Conservation (phyloP, 2,797 vertebrate species). For the Allobates femoralis region DNA sequence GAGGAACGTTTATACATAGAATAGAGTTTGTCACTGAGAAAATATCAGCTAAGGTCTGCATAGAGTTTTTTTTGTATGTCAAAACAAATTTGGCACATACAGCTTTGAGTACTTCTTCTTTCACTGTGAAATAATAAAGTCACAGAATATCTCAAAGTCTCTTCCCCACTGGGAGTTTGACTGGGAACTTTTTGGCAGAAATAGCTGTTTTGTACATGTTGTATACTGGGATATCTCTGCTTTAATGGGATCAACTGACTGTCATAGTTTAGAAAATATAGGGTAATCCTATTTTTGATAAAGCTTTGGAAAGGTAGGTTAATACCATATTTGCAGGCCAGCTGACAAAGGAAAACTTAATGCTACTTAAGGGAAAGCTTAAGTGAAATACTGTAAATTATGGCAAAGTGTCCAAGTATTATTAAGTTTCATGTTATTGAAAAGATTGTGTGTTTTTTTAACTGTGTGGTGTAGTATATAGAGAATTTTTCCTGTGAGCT, state of each 20-base stretch:
- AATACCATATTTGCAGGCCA: background rate
- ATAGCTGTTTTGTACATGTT: background rate
- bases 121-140: too few relatives aligned
- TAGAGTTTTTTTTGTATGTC: too few relatives aligned
- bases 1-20: too few relatives aligned
- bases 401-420: background rate
- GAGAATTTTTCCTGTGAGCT: background rate
- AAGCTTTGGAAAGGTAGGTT: background rate
- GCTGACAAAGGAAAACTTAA: background rate
- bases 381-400: background rate
- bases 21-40: too few relatives aligned
- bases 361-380: background rate
- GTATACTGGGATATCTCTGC: background rate
- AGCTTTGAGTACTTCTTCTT: too few relatives aligned
- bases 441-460: too few relatives aligned
- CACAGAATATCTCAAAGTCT: too few relatives aligned
- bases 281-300: background rate
- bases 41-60: too few relatives aligned
- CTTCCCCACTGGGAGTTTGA: too few relatives aligned
- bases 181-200: background rate
- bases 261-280: background rate
- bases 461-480: constrained; percentile 1
- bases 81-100: too few relatives aligned
- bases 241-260: background rate
- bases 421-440: too few relatives aligned